phyloP scores from a whole-genome alignment of 2,888 invertebrate genomes.

The Nematopogon swammerdamellus region DNA sequence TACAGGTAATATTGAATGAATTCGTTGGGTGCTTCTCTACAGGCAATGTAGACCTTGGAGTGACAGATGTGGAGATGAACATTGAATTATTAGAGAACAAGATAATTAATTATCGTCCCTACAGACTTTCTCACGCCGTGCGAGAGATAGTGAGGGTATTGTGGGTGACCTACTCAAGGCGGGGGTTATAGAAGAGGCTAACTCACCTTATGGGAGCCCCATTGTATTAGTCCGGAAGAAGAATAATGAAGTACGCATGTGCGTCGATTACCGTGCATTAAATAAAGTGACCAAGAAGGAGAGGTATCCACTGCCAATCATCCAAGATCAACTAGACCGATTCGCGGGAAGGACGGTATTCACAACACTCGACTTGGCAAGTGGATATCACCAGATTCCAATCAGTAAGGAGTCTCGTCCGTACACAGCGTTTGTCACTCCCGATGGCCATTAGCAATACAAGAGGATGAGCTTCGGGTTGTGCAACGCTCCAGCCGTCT shows the following conservation, averaged over 20 bases:
- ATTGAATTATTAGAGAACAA: slow-evolving; percentile 7
- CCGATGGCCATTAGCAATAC: slow-evolving; percentile 10
- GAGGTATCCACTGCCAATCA: slow-evolving; percentile 8
- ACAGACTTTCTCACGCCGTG: slow-evolving; percentile 7
- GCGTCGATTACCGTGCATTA: slow-evolving; percentile 10
- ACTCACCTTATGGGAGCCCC: slow-evolving; percentile 5
- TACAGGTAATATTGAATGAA: slow-evolving; percentile 4
- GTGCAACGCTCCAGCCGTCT: slow-evolving; percentile 7
- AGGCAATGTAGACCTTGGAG: slow-evolving; percentile 7
- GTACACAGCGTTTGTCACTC: slow-evolving; percentile 8
- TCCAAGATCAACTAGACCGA: slow-evolving; percentile 8
- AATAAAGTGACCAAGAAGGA: slow-evolving; percentile 10
- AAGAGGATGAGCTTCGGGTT: slow-evolving; percentile 9
- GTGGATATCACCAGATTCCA: slow-evolving; percentile 11
- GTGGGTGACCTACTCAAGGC: slow-evolving; percentile 4
- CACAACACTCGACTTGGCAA: slow-evolving; percentile 8
- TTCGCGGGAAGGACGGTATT: slow-evolving; percentile 5
- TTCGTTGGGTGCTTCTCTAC: slow-evolving; percentile 8
- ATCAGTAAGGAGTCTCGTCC: slow-evolving; percentile 3
- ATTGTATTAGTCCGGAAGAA: slow-evolving; percentile 8
- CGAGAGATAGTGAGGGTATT: slow-evolving; percentile 6
- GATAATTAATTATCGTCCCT: slow-evolving; percentile 7
- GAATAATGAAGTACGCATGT: slow-evolving; percentile 9
- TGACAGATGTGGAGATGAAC: slow-evolving; percentile 8
- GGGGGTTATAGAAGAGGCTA: slow-evolving; percentile 6